Percentiles rank a stretch among this genome's conserved stretches.
These are phyloP conservation scores for Andrena chrysosceles DNA, from an alignment of 2,888 invertebrate species.

Conservation along the genomic window DNA sequence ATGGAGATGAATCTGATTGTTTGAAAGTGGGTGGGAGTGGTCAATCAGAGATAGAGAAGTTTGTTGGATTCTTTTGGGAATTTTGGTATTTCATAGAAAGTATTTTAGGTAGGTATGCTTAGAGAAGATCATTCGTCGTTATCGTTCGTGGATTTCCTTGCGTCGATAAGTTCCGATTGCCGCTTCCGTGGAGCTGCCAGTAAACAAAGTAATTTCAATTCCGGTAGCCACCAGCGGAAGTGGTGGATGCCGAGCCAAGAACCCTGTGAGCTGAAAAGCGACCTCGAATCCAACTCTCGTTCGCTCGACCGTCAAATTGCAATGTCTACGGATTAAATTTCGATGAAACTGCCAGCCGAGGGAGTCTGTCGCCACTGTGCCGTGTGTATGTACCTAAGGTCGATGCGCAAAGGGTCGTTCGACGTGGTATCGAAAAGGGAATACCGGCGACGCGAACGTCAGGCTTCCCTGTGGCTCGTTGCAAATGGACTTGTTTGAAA, in stretches of 20 bases:
- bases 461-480: background rate
- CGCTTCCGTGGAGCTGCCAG: background rate
- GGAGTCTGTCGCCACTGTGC: constrained; percentile 3
- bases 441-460: constrained; percentile 6
- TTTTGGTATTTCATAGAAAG: no score
- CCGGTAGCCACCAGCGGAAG: constrained; percentile 14
- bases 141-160: constrained; percentile 3
- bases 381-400: constrained; percentile 8
- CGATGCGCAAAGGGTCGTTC: constrained; percentile 28
- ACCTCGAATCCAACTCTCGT: constrained; percentile 19
- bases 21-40: no score
- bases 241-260: constrained; percentile 29
- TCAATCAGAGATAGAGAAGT: no score
- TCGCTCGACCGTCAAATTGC: constrained; percentile 64
- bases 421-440: constrained; percentile 26
- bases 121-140: no score
- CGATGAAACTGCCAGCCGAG: constrained; percentile 38
- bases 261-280: constrained; percentile 22
- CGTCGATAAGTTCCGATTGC: background rate
- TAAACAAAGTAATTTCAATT: constrained; percentile 59
- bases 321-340: constrained; percentile 69
- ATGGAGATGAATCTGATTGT: no score
- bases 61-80: no score
- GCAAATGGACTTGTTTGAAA: constrained; percentile 20
- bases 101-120: no score